phyloP scores from a whole-genome alignment of 2,888 invertebrate genomes.

The Pachycephus smyrnensis region DNA sequence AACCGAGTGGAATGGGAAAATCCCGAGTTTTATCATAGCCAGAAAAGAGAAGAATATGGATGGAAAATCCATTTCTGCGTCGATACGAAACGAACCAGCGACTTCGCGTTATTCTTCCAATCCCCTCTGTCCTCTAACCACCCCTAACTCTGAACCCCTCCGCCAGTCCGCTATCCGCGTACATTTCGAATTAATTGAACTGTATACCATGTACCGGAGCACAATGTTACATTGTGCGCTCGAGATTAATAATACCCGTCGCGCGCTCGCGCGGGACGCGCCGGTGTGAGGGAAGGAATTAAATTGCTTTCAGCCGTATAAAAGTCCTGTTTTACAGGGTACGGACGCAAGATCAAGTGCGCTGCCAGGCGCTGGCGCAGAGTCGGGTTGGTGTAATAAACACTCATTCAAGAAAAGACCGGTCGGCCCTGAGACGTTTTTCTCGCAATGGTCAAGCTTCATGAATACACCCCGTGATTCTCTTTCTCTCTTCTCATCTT shows the following conservation, averaged over 20 bases:
- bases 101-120: constrained; percentile 13
- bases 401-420: constrained; percentile 46
- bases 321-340: constrained; percentile 49
- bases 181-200: constrained; percentile 57
- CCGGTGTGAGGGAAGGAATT: constrained; percentile 36
- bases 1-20: background rate
- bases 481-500: no score
- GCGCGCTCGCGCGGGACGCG: constrained; percentile 29
- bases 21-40: constrained; percentile 1
- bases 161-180: constrained; percentile 46
- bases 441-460: constrained; percentile 16
- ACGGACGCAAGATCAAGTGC: constrained; percentile 47
- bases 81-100: constrained; percentile 3
- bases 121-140: constrained; percentile 12
- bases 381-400: constrained; percentile 46
- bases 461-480: no score
- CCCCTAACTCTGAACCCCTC: background rate
- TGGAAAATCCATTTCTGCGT: constrained; percentile 29
- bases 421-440: constrained; percentile 11
- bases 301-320: constrained; percentile 51
- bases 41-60: constrained; percentile 13
- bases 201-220: constrained; percentile 41
- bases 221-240: constrained; percentile 52
- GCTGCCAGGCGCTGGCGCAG: constrained; percentile 46
- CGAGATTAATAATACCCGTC: constrained; percentile 56